Evolutionary conservation across 2,888 invertebrate genomes (phyloP), one percentile per base, ranked within the genome.

Genomic region (Parnassius apollo): DNA sequence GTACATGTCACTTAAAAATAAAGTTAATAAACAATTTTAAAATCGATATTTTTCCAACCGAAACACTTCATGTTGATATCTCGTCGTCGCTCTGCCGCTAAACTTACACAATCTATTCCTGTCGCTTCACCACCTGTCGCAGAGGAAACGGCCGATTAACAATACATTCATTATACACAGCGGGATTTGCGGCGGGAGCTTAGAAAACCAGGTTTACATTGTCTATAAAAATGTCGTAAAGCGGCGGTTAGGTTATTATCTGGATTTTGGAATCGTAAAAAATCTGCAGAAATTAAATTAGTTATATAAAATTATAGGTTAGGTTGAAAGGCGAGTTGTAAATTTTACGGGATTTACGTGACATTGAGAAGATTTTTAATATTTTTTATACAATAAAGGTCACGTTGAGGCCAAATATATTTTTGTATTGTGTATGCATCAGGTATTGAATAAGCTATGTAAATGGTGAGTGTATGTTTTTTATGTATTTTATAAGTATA

Each of bases 51-150:
- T n/a, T 18, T 22, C 45, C 25, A 46, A 44, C 22, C 35, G 57
- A 49, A 53, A 57, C 57, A 51, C 54, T 56, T 49, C 54, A 2
- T 12, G 35, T 4, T 11, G 46, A 11, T 45, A 44, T 52, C 25
- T 13, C 57, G 42, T n/a, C 7, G n/a, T 10, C 51, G 22, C 42
- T 8, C 45, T 50, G 64, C 35, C 35, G 35, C 35, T 35, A 35
- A 25, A 25, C 25, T 52, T 10, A 35, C 22, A 35, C 52, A 22
- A 62, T 67, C 72, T 72, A 75, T 75, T 74, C 69, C 59, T 52
- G 68, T 46, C 62, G 35, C 68, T 13, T 61, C 58, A 68, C 66
- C 75, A 75, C 75, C 75, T 75, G 74, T 72, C 71, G 68, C 69
- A 62, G 59, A 42, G 56, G 67, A 65, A 65, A 65, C 68, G 67